Conservation (phyloP, 2,797 vertebrate genomes). For the Spinus pinus region DNA sequence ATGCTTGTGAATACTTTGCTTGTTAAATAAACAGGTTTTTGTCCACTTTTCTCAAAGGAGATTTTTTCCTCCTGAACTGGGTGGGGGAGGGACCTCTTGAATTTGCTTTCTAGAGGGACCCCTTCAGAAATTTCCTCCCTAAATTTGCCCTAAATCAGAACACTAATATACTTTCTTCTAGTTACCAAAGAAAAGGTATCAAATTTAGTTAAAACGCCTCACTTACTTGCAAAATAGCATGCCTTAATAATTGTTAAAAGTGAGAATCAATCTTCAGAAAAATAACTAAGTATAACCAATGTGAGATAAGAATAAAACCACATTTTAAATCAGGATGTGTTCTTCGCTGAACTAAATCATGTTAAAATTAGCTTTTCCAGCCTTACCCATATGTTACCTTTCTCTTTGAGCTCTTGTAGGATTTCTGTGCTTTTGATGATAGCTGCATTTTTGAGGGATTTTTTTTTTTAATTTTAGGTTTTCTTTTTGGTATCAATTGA, state of each 20-base stretch:
- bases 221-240: background rate
- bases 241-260: conserved; percentile 34
- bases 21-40: background rate
- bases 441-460: background rate
- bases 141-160: background rate
- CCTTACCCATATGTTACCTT: conserved; percentile 61
- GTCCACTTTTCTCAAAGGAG: background rate
- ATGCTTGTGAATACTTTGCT: background rate
- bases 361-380: conserved; percentile 61
- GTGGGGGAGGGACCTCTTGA: rapidly evolving
- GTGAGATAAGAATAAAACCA: conserved; percentile 51
- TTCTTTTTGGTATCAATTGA: background rate
- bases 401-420: conserved; percentile 22
- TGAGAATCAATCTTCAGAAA: conserved; percentile 30
- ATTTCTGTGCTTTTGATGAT: conserved; percentile 4
- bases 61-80: rapidly evolving
- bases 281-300: conserved; percentile 51
- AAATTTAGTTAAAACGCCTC: background rate
- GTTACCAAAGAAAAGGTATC: background rate
- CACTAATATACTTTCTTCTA: background rate
- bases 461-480: background rate
- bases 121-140: background rate
- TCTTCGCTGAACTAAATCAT: conserved; percentile 38
- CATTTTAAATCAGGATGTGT: conserved; percentile 54
- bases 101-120: background rate